A percentile compares a stretch with the other conserved stretches of the same genome.
Conservation (phyloP, 2,113 vertebrate species). For the Chitala chitala region DNA sequence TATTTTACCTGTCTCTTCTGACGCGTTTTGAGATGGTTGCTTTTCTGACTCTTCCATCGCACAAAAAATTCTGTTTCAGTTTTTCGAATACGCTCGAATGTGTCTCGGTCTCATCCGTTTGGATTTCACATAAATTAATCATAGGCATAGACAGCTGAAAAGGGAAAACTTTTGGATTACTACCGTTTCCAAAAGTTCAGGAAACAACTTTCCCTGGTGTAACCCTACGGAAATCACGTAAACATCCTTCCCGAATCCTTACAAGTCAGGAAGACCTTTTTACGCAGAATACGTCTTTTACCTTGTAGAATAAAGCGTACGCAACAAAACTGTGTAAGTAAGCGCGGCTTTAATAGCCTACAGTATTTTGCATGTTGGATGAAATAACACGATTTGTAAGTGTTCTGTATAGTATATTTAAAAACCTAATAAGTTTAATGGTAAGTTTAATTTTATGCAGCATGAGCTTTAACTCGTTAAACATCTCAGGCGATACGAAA, state of each 20-base stretch:
- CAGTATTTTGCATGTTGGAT: no score
- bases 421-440: no score
- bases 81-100: neutral
- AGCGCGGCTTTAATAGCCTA: no score
- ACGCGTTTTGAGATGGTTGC: slow-evolving; percentile 33
- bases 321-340: no score
- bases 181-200: slow-evolving; percentile 60
- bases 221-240: slow-evolving; percentile 61
- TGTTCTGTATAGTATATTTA: no score
- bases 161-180: neutral
- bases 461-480: no score
- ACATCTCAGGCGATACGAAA: no score
- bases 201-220: slow-evolving; percentile 69
- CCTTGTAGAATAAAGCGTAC: neutral
- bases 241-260: slow-evolving; percentile 47
- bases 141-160: neutral
- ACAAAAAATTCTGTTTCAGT: slow-evolving; percentile 17
- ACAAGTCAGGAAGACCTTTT: neutral
- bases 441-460: no score
- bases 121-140: neutral
- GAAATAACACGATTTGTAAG: no score
- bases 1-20: slow-evolving; percentile 41
- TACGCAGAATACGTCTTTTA: slow-evolving; percentile 8
- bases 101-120: neutral
- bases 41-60: slow-evolving; percentile 41